Evolutionary conservation across 2,113 vertebrate species (phyloP), one percentile per base, ranked within the genome.

Genomic region (Heterotilapia buettikoferi): DNA sequence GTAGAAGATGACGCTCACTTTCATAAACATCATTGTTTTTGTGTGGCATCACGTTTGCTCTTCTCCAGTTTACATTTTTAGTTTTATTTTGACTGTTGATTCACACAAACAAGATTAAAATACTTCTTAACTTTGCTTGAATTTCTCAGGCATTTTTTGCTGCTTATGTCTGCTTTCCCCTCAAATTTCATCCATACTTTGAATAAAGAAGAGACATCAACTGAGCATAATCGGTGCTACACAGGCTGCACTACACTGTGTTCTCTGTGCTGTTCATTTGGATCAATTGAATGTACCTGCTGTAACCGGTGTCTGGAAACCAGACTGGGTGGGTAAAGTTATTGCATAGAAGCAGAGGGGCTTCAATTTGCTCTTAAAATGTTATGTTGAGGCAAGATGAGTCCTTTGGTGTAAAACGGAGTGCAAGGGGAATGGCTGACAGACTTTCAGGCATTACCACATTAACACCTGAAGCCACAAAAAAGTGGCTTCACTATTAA

Each of bases 391-490:
- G 85, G 89, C 87, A 80, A 78, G 84, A 84, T 79, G 88, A 93
- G 85, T 90, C 88, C 80, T 94, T 95, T 94, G 16, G 68, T 94
- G 89, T 92, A 93, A 94, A 95, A 94, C 87, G 45, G 80, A 57
- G 71, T 86, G 83, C 86, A 91, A 92, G 92, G 86, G 81, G 54
- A 90, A 87, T 80, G 86, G 84, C 87, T 83, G 86, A 88, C 90
- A 92, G 84, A 91, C 84, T 78, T 80, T 66, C 43, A n/a, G 66
- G 78, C 82, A 92, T 95, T 94, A 92, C 93, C 86, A 92, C 90
- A 92, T 92, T 93, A 93, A 86, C 89, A 88, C 90, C 81, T 80
- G 86, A 84, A 91, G 92, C 80, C 80, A 73, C 53, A 80, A 80
- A 86, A 88, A 91, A 89, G 90, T 90, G 54, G 82, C 84, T 83